Evolutionary conservation across 2,888 invertebrate species (phyloP), one percentile per base, ranked within the genome.

Genomic region (Galerucella calmariensis): DNA sequence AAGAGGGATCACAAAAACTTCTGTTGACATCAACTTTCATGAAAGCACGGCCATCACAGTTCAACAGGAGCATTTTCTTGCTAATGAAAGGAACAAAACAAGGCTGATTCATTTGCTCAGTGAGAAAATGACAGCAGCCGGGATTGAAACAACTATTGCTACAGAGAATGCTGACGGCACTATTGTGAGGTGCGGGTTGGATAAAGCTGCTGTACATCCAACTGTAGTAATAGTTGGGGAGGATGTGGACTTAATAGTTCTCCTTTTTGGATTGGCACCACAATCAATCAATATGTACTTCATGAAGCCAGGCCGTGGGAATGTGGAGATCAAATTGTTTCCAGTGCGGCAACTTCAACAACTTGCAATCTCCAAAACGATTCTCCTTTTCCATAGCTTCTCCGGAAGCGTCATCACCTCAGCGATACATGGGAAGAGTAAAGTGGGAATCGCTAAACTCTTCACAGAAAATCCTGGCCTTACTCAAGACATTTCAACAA

Each of bases 51-150:
- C 44, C 63, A 65, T 65, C 46, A 44, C 63, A 70, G 44, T 65
- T 65, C 63, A 70, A 70, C 63, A 70, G 20, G 70, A 61, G 62
- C 41, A 70, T 65, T 70, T 62, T 70, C 41, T 35, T 65, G 44
- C 62, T 44, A 65, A 62, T 70, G 63, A 44, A 65, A 70, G 59
- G 59, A 70, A 70, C n/a, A 59, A 65, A 59, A 56, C 69, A 59
- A 69, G 59, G 56, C 69, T 69, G 69, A 69, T 59, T 46, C 59
- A 69, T 16, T 69, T 44, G 69, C 58, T 59, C 61, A 69, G 35
- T 53, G 46, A 69, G 61, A 69, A 69, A 69, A 69, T 69, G 59
- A 69, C 59, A 59, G 69, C 59, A 69, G 61, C 69, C 12, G 61
- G 58, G 58, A 68, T 53, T 67, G 27, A 27, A 27, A 27, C 27